Evolutionary conservation across 1,140 invertebrate species (phyloP), one percentile per base, ranked within the genome.

Genomic region (Drosophila santomea): DNA sequence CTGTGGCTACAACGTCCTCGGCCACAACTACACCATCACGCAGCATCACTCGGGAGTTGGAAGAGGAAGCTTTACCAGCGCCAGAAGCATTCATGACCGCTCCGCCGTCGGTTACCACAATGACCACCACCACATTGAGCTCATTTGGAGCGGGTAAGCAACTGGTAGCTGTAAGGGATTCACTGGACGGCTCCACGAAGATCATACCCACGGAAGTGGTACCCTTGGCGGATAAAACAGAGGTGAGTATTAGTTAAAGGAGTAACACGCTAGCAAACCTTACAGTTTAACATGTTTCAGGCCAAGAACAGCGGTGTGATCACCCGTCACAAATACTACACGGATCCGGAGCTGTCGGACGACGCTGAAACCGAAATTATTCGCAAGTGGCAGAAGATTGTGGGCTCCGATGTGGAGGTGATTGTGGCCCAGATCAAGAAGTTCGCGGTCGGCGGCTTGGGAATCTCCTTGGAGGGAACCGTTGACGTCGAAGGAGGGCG

Each of bases 401-500:
- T 94, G 1, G 94, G 94, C 91, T n/a, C 91, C 91, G 96, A 97
- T 45, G 96, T 96, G 76, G 96, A 97, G 91, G 97, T 98, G 90
- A 96, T 98, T 79, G 96, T 98, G 60, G 97, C 97, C 1, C 96
- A 97, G 84, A 93, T 97, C 80, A 96, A 95, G 90, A 99, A 97
- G 94, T 97, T 95, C 92, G 96, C 95, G 67, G 97, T 96, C 93
- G 97, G 98, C 67, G 98, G 98, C 15, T 94, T 99, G 25, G 98
- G 98, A 8, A 99, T 99, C 69, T 98, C 97, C 61, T 93, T 99
- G 52, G 98, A 99, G 93, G 98, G 98, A 50, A 99, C 98, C 0
- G 98, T 98, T 17, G 98, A 98, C 88, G 97, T 98, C 39, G 97
- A 98, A 92, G 97, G 97, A 74, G 97, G 97, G 3, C 94, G 96